Evolutionary conservation across 2,113 vertebrate genomes (phyloP).

Genomic region (Rattus rattus): DNA sequence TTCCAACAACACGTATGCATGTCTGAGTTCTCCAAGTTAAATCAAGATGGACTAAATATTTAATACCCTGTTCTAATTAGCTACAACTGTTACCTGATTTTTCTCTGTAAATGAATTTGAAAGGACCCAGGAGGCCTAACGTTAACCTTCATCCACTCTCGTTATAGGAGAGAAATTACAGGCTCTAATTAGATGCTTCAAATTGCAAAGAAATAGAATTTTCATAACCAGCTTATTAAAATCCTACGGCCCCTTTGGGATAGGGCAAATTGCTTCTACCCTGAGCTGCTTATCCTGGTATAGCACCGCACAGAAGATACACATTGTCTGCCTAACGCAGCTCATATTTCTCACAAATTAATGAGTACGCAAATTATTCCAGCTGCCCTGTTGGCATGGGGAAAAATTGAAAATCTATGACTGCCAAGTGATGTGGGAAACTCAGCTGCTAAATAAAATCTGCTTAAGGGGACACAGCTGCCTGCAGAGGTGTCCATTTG

Average conservation of each 20-base stretch:
- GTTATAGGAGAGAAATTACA: conserved; percentile 88
- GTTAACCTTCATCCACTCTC: conserved; percentile 89
- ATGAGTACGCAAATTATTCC: conserved; percentile 89
- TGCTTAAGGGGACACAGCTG: conserved; percentile 92
- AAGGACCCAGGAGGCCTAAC: conserved; percentile 87
- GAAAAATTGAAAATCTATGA: conserved; percentile 88
- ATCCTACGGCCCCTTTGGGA: conserved; percentile 86
- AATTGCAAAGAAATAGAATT: conserved; percentile 92
- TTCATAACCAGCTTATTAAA: conserved; percentile 92
- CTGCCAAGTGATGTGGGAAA: conserved; percentile 91
- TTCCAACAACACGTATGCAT: conserved; percentile 74
- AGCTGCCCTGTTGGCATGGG: conserved; percentile 90
- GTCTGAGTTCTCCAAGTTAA: conserved; percentile 80
- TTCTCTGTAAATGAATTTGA: conserved; percentile 90
- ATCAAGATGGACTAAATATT: conserved; percentile 89
- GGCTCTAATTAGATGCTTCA: conserved; percentile 91
- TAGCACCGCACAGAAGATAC: conserved; percentile 85
- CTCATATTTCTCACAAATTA: conserved; percentile 89
- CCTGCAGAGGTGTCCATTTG: conserved; percentile 89
- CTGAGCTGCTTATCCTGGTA: conserved; percentile 88
- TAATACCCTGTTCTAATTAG: conserved; percentile 89
- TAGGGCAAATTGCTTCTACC: conserved; percentile 87
- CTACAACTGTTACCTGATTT: conserved; percentile 91
- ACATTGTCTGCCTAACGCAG: conserved; percentile 86
- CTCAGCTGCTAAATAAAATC: conserved; percentile 92